Evolutionary conservation across 2,797 vertebrate species (phyloP), one percentile per base, ranked within the genome.

Genomic region (Kryptolebias ocellatus): DNA sequence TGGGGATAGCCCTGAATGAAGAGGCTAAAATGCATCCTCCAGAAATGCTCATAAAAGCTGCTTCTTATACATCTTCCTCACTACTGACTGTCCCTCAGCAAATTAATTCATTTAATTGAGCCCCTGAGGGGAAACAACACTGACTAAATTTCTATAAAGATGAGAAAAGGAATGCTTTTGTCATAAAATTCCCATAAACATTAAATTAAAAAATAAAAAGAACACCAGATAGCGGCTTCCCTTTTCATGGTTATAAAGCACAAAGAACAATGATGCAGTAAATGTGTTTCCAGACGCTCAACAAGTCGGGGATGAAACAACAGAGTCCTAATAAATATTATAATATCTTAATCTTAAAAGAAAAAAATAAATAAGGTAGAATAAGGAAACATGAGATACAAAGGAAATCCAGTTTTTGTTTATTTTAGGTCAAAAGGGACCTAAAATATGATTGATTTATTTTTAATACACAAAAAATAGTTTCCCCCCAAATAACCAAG

Each of bases 231-330:
- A 49, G 47, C n/a, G 34, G 14, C 75, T 79, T 60, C 46, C 47
- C 20, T 45, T 74, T 61, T 79, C 47, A 60, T 56, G 50, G 67
- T 56, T 47, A 74, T 74, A 53, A 49, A 63, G 58, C 62, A 56
- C 59, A 67, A 69, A 60, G 64, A 74, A 76, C 64, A 76, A 81
- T 54, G 72, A 68, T 68, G 69, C 66, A 42, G 70, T 50, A 68
- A 83, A 64, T 80, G 78, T 78, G 20, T 84, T 77, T 50, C 44
- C 39, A 0, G 0, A 20, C 27, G 45, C 15, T 2, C 44, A 29
- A 59, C 39, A 53, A 67, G 45, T n/a, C 47, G 45, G 6, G 52
- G 51, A 64, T 56, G 16, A 76, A 67, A 56, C 17, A 4, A 17
- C 7, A 34, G 4, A 34, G 7, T 34, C 7, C 4, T 34, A 4